A percentile compares a stretch with the other conserved stretches of the same genome.
phyloP scores from a whole-genome alignment of 1,140 invertebrate genomes.

The Cyphomyrmex costatus region DNA sequence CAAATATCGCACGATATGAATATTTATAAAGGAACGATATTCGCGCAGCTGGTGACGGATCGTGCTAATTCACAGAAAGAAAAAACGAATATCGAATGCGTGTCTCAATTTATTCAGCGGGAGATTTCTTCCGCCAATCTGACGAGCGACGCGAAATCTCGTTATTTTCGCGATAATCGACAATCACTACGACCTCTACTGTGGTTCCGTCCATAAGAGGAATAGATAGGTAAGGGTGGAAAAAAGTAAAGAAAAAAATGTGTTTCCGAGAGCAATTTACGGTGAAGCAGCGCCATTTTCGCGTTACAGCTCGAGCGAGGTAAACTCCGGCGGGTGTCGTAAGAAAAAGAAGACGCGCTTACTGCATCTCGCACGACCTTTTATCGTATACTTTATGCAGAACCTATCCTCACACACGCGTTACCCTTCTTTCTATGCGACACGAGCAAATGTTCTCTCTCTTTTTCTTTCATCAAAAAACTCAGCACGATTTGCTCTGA shows the following conservation, averaged over 20 bases:
- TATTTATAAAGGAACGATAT: slow-evolving; percentile 28
- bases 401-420: slow-evolving; percentile 19
- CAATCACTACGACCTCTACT: neutral
- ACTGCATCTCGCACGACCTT: slow-evolving; percentile 31
- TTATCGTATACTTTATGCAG: slow-evolving; percentile 64
- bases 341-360: slow-evolving; percentile 42
- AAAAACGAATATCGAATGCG: neutral
- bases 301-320: neutral
- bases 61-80: slow-evolving; percentile 5
- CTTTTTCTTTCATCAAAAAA: neutral
- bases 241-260: neutral
- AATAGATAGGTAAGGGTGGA: neutral
- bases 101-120: slow-evolving; percentile 21
- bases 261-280: slow-evolving; percentile 44
- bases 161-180: slow-evolving; percentile 44
- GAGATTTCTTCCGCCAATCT: slow-evolving; percentile 28
- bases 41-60: neutral
- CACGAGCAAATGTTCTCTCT: neutral
- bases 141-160: slow-evolving; percentile 31
- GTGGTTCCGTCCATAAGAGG: neutral
- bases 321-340: slow-evolving; percentile 9
- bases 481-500: neutral
- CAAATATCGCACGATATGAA: slow-evolving; percentile 15
- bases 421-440: neutral
- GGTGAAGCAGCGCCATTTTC: slow-evolving; percentile 10